Conservation (phyloP, 2,797 vertebrate genomes). For the Pangasius macronema region DNA sequence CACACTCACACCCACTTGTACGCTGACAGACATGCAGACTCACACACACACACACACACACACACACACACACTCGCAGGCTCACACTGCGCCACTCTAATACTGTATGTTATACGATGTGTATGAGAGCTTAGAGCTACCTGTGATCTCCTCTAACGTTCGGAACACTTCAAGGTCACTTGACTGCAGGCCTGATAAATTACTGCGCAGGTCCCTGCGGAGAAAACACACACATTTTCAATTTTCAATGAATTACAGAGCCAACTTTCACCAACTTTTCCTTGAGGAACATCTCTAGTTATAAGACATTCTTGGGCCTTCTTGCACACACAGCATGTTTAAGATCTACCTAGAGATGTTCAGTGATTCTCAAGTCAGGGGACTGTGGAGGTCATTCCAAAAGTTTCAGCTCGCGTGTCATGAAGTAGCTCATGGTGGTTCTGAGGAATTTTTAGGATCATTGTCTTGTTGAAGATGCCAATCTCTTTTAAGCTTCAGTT, state of each 20-base stretch:
- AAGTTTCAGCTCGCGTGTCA: too few species aligned
- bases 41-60: neutral
- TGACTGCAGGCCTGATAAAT: constrained; percentile 74
- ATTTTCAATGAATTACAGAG: neutral
- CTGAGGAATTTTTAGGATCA: too few species aligned
- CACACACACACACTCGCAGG: neutral
- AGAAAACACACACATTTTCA: neutral
- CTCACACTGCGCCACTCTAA: neutral
- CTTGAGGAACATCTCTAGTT: too few species aligned
- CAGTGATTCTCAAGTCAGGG: too few species aligned
- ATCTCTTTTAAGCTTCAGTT: too few species aligned
- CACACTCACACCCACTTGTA: neutral
- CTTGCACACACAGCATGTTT: too few species aligned
- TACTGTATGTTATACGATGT: neutral
- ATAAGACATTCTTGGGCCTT: too few species aligned
- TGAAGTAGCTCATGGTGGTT: too few species aligned
- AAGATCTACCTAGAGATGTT: too few species aligned
- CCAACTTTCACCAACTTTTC: neutral
- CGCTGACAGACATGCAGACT: neutral
- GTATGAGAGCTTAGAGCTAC: constrained; percentile 62
- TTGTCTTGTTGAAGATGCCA: too few species aligned
- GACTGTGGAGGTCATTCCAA: too few species aligned
- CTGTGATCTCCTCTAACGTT: constrained; percentile 91
- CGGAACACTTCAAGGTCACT: constrained; percentile 81
- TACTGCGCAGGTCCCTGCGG: constrained; percentile 74